A percentile compares a stretch with the other conserved stretches of the same genome.
Conservation (phyloP, 2,797 vertebrate genomes). For the Malacoctenus gilli region DNA sequence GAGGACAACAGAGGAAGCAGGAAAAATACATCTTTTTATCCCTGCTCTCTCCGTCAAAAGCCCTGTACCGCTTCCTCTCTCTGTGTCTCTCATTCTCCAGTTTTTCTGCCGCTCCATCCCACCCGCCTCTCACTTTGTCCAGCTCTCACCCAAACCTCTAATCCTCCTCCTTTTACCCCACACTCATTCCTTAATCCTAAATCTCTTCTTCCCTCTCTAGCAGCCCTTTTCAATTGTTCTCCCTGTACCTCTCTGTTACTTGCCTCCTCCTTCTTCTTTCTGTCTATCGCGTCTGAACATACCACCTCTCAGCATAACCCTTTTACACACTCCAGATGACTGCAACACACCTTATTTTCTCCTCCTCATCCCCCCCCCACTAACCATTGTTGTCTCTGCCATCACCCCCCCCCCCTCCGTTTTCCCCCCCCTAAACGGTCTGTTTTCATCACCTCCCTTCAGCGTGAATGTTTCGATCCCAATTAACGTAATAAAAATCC, state of each 20-base stretch:
- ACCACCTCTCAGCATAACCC: slow-evolving; percentile 70
- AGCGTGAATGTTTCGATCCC: slow-evolving; percentile 1
- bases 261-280: slow-evolving; percentile 57
- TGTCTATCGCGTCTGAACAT: slow-evolving; percentile 69
- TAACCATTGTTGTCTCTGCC: slow-evolving; percentile 37
- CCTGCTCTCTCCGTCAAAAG: slow-evolving; percentile 70
- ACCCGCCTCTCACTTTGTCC: slow-evolving; percentile 72
- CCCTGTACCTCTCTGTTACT: slow-evolving; percentile 62
- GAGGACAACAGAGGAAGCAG: slow-evolving; percentile 75
- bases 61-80: slow-evolving; percentile 52
- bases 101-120: slow-evolving; percentile 45
- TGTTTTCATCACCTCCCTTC: slow-evolving; percentile 15
- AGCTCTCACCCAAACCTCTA: slow-evolving; percentile 63
- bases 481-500: slow-evolving; percentile 21
- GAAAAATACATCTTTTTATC: slow-evolving; percentile 79
- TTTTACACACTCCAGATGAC: slow-evolving; percentile 70
- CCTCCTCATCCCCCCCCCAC: slow-evolving; percentile 33
- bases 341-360: slow-evolving; percentile 61
- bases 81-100: slow-evolving; percentile 48
- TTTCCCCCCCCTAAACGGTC: slow-evolving; percentile 12
- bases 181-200: slow-evolving; percentile 80
- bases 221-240: slow-evolving; percentile 66
- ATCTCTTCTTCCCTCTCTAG: slow-evolving; percentile 72
- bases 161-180: slow-evolving; percentile 74
- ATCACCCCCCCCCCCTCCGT: slow-evolving; percentile 46